Evolutionary conservation across 2,113 vertebrate species (phyloP).

Genomic region (Chinchilla lanigera): DNA sequence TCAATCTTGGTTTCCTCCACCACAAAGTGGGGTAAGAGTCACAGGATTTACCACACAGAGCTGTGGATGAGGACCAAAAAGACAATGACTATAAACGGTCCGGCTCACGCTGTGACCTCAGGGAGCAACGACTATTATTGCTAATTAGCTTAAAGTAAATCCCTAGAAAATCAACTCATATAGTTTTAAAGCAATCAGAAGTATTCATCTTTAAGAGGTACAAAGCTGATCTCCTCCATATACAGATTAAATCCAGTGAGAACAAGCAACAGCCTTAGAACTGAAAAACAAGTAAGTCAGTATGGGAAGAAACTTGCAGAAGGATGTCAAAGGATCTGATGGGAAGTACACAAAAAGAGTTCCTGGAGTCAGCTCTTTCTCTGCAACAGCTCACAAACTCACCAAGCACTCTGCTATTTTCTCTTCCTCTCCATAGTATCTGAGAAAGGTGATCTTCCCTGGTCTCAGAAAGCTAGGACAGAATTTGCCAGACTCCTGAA

Average conservation of each 20-base stretch:
- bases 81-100: background rate
- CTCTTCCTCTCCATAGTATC: background rate
- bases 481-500: background rate
- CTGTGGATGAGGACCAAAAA: background rate
- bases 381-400: background rate
- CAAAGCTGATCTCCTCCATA: background rate
- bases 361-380: background rate
- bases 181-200: background rate
- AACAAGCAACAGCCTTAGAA: background rate
- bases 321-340: background rate
- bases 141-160: background rate
- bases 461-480: background rate
- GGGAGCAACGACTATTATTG: background rate
- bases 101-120: background rate
- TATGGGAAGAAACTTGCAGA: background rate
- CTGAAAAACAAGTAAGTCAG: background rate
- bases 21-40: background rate
- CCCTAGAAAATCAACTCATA: background rate
- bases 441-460: background rate
- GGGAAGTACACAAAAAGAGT: background rate
- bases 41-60: background rate
- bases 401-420: background rate
- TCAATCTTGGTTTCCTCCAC: background rate
- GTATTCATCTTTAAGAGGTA: background rate
- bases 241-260: background rate